Base-by-base conservation (phyloP, 1,140 invertebrate species). In the Scaptomyza montana region DNA sequence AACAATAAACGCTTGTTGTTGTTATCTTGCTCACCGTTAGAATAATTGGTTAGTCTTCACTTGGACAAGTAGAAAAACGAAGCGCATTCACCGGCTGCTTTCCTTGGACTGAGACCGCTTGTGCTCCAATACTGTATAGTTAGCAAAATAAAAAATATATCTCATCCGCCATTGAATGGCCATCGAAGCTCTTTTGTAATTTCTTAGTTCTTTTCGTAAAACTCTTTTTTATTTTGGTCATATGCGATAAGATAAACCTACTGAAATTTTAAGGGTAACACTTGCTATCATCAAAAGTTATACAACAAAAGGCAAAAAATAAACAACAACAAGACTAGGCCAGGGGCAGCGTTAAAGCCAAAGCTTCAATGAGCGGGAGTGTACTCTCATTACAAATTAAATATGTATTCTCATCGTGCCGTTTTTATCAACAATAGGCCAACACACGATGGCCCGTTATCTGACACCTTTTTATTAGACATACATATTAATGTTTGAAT, bases 251-350 rank as follows among this genome's bases (percentile, higher is more conserved):
- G 82, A 87, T 87, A 87, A 87, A 54, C 43, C 84, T 65, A 73
- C 89, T 89, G 79, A 87, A 87, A 80, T 70, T 79, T 87, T 70
- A 87, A 87, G 82, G 79, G 84, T 82, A 89, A 82, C 71, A 71
- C 56, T 51, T 67, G 82, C 62, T 89, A 86, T 86, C 82, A 82
- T 86, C 82, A 82, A 68, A 74, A 62, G 43, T 46, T 64, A 62
- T 53, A 54, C 60, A 50, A 64, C 21, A 67, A 16, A 19, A 65
- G 41, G 13, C 16, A 16, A 16, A 16, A 16, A 16, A 16, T 16
- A 16, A 16, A 8, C 10, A 43, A 21, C 13, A 21, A 59, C 7
- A 28, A 67, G 63, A 55, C 39, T 69, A 62, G 65, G 57, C 57
- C 64, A 60, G 56, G 59, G 66, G 30, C 65, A 67, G 46, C 8